These are phyloP conservation scores for Pseudorhombus dupliciocellatus DNA, from an alignment of 2,113 vertebrate genomes.

Conservation along the genomic window DNA sequence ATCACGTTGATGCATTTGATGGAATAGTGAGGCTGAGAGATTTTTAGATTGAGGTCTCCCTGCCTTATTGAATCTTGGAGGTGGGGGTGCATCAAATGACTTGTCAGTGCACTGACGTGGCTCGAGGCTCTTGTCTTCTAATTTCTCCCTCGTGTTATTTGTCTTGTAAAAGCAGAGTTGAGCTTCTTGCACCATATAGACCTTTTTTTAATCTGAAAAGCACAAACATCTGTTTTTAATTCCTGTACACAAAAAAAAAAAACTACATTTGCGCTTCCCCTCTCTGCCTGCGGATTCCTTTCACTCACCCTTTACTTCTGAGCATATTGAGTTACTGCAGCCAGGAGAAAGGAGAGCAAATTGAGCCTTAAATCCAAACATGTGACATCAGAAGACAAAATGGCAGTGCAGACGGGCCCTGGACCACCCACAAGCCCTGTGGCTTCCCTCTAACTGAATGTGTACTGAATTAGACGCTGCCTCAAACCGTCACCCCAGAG, in stretches of 20 bases:
- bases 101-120: slow-evolving; percentile 34
- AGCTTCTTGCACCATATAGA: slow-evolving; percentile 19
- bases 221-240: slow-evolving; percentile 48
- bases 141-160: slow-evolving; percentile 46
- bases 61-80: slow-evolving; percentile 67
- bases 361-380: slow-evolving; percentile 75
- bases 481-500: slow-evolving; percentile 40
- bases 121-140: slow-evolving; percentile 36
- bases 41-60: slow-evolving; percentile 69
- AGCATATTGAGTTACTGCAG: slow-evolving; percentile 42
- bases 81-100: slow-evolving; percentile 63
- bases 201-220: slow-evolving; percentile 10
- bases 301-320: slow-evolving; percentile 45
- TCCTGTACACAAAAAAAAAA: background rate
- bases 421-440: slow-evolving; percentile 66
- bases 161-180: slow-evolving; percentile 44
- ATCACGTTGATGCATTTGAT: slow-evolving; percentile 65
- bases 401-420: slow-evolving; percentile 52
- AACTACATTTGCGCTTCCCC: slow-evolving; percentile 33
- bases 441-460: slow-evolving; percentile 55
- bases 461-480: slow-evolving; percentile 58
- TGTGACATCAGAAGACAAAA: slow-evolving; percentile 73
- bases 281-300: slow-evolving; percentile 32
- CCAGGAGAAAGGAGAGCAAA: slow-evolving; percentile 52
- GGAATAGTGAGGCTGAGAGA: slow-evolving; percentile 64